Conservation (phyloP, 2,113 vertebrate species). For the Bubo blakistoni region DNA sequence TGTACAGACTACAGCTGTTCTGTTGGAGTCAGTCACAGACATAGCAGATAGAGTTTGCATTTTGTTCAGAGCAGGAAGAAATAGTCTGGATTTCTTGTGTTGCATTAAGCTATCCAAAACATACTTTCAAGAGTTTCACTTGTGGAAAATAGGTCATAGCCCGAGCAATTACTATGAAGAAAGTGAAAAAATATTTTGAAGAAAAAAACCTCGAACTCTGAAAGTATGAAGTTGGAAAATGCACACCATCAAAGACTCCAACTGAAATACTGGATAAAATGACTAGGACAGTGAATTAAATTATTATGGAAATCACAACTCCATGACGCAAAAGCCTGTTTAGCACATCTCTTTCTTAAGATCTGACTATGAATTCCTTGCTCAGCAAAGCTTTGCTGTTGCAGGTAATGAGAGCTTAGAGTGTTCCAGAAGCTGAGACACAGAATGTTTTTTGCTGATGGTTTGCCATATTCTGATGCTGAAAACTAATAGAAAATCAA, state of each 20-base stretch:
- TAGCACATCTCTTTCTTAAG: background rate
- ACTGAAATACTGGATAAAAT: background rate
- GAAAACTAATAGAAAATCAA: background rate
- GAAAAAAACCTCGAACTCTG: background rate
- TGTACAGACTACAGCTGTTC: background rate
- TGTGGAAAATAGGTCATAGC: conserved; percentile 24
- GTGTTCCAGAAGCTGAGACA: background rate
- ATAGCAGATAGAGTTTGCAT: background rate
- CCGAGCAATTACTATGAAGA: background rate
- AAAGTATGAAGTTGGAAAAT: background rate
- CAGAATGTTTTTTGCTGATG: background rate
- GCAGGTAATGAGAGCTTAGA: background rate
- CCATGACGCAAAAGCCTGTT: background rate
- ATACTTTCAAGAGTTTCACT: background rate
- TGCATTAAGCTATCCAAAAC: conserved; percentile 4
- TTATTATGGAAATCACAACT: background rate
- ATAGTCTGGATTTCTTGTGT: background rate
- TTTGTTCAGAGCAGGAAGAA: background rate
- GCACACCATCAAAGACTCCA: background rate
- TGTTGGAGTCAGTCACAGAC: background rate
- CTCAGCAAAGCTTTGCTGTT: background rate
- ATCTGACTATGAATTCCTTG: background rate
- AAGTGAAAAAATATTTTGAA: background rate
- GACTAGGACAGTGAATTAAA: background rate
- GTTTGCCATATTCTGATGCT: background rate